These are phyloP conservation scores for Schrankia costaestrigalis DNA, from an alignment of 2,888 invertebrate species.

Conservation along the genomic window DNA sequence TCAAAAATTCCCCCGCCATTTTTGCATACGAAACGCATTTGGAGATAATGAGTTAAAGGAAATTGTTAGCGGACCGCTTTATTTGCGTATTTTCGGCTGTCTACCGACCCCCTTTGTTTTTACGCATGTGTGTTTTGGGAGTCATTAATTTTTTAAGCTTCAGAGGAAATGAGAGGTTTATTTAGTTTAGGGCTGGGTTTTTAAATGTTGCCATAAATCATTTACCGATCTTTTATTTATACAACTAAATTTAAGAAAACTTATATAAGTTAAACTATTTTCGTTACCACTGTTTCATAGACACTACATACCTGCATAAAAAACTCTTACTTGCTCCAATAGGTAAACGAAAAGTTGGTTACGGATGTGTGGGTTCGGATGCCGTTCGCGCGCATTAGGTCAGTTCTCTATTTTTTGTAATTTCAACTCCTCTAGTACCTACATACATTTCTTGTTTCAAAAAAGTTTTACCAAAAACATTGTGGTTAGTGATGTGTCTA, in stretches of 20 bases:
- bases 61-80: slow-evolving; percentile 62
- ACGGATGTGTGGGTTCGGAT: no score
- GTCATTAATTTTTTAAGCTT: slow-evolving; percentile 66
- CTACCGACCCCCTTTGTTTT: slow-evolving; percentile 56
- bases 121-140: slow-evolving; percentile 62
- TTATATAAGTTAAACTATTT: no score
- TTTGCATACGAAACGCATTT: slow-evolving; percentile 42
- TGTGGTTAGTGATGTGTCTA: no score
- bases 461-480: no score
- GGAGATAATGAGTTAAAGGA: slow-evolving; percentile 62
- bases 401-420: no score
- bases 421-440: no score
- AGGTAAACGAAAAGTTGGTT: no score
- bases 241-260: neutral
- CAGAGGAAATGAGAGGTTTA: slow-evolving; percentile 59
- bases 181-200: slow-evolving; percentile 21
- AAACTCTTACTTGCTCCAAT: no score
- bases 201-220: neutral
- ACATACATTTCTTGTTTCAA: no score
- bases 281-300: no score
- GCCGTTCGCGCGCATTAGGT: no score
- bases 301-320: no score
- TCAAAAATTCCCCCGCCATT: slow-evolving; percentile 33
- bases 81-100: slow-evolving; percentile 66
- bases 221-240: neutral